Evolutionary conservation across 2,888 invertebrate species (phyloP).

Genomic region (Netelia fuscicornis): DNA sequence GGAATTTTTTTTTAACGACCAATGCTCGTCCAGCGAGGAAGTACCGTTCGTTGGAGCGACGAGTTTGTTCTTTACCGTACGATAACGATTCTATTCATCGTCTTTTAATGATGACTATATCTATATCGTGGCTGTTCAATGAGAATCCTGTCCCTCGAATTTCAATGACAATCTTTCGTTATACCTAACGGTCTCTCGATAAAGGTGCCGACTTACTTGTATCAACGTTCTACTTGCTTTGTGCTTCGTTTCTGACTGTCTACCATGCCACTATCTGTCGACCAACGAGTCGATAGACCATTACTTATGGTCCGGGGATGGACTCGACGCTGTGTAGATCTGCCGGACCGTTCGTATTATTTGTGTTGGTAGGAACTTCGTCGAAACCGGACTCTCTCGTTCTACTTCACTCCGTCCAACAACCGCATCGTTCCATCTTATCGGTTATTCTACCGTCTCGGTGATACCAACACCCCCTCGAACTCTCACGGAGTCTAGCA

Average conservation of each 20-base stretch:
- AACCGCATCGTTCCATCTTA: conserved; percentile 9
- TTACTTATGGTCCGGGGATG: conserved; percentile 18
- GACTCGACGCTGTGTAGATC: background rate
- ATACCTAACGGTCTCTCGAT: background rate
- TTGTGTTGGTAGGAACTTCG: conserved; percentile 59
- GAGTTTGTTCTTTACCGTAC: too few species aligned
- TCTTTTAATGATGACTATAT: background rate
- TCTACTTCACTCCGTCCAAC: conserved; percentile 10
- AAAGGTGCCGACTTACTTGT: background rate
- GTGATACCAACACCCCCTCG: conserved; percentile 24
- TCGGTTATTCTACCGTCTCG: conserved; percentile 37
- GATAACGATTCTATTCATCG: too few species aligned
- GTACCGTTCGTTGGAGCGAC: too few species aligned
- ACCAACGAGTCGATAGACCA: conserved; percentile 18
- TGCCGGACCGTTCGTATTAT: conserved; percentile 29
- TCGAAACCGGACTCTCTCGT: conserved; percentile 8
- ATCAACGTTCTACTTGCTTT: background rate
- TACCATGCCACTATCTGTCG: background rate
- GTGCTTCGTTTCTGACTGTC: background rate
- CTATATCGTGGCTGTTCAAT: background rate
- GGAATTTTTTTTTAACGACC: too few species aligned
- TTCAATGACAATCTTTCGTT: background rate
- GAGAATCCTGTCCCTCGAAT: background rate
- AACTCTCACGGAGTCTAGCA: conserved; percentile 12
- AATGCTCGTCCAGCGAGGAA: too few species aligned